Base-by-base conservation (phyloP, 2,888 invertebrate species). In the Melikaiella ostensackeni region DNA sequence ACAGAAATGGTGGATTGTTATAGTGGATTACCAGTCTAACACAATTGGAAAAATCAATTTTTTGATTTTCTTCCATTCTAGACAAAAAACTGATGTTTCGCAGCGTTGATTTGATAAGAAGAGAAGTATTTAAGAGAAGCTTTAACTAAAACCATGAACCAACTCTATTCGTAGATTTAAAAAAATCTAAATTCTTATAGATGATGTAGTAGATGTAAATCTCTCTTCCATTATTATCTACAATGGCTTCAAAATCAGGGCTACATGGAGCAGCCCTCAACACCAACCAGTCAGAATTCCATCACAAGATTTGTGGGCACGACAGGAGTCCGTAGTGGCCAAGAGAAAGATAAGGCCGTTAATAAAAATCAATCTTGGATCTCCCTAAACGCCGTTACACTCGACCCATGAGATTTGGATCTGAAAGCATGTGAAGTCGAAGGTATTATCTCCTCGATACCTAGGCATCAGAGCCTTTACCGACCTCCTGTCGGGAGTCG, bases 401-500 rank as follows among this genome's bases (percentile, higher is more conserved):
- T 66, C 46, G 63, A 21, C 35, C 63, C 35, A 27, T 13, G 9
- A 63, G 63, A 63, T 63, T 35, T 63, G 33, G 35, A 63, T 63
- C 63, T 59, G 13, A 16, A 59, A 59, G 59, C 59, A 59, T 59
- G 59, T 59, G 59, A 27, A 59, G 59, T 59, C 59, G 59, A 13
- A 59, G 63, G 35, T 21, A 33, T 35, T 35, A 63, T 63, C 35
- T 63, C 4, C 21, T n/a, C 35, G 21, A 35, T 63, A 21, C 21
- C 33, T 63, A 35, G 33, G 35, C 63, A 63, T 59, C 59, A 24
- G 27, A 59, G 59, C 13, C 59, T 59, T 24, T 59, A 27, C 59
- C 75, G 74, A 64, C 78, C 75, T 78, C 75, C 76, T 79, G 78
- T 77, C 73, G 76, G 74, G 75, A 79, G 76, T 78, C 74, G 62